Evolutionary conservation across 2,797 vertebrate genomes (phyloP), one percentile per base, ranked within the genome.

Genomic region (Peromyscus eremicus): DNA sequence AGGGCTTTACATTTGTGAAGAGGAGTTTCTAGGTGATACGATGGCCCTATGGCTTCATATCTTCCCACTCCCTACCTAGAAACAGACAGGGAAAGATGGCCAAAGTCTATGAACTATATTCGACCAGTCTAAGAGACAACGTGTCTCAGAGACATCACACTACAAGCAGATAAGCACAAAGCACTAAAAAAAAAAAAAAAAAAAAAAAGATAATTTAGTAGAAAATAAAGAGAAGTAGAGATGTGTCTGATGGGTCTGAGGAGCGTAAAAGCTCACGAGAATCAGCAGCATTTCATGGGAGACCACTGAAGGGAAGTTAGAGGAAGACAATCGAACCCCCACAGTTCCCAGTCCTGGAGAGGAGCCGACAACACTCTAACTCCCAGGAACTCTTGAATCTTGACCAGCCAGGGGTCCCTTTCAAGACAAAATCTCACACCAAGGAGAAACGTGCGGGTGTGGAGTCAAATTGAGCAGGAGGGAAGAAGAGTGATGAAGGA

Each of bases 61-160:
- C 85, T 43, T 81, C n/a, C 23, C 49, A 40, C 55, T 62, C 2
- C 13, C 25, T 40, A 79, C 34, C 27, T 68, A 57, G 84, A 89
- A 71, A 66, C 2, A 46, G 21, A 29, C 9, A 57, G 83, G 89
- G 23, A 19, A 70, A 75, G 10, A 32, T 0, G 52, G 71, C 57
- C 40, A 34, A 95, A 87, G 7, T 6, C 46, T 4, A 21, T 55
- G 17, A 60, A 40, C 16, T 37, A 37, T 16, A 37, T 46, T 82
- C 52, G 64, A 55, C 46, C 75, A 96, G 77, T 75, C 1, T 52
- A 43, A 17, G 43, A 55, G 23, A 85, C 0, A 10, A 34, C 21
- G 7, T 29, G 49, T 52, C 57, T 97, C 29, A 94, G 23, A 92
- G 88, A 94, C 46, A 60, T 52, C 43, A 76, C 21, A 60, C 27